Conservation (phyloP, 1,140 invertebrate genomes). For the Radopholus similis region DNA sequence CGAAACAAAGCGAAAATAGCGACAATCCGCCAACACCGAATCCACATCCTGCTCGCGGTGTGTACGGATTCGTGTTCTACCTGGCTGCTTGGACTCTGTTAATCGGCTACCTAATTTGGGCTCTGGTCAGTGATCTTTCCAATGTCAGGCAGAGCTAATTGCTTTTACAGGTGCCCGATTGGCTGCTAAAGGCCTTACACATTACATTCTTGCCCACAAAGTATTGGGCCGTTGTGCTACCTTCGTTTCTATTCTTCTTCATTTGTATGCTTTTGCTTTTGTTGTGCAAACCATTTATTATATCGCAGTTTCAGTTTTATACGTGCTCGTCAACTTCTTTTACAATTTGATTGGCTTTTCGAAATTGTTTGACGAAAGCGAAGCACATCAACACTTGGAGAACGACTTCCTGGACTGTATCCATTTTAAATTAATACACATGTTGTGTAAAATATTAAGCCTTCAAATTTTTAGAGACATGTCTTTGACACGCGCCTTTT, state of each 20-base stretch:
- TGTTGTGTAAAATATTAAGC: too few relatives aligned
- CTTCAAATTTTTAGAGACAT: not conserved
- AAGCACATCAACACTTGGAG: constrained; percentile 2
- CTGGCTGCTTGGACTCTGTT: constrained; percentile 37
- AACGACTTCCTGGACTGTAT: constrained; percentile 47
- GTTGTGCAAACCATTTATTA: constrained; percentile 1
- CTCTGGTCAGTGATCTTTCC: constrained; percentile 4
- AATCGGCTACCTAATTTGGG: constrained; percentile 35
- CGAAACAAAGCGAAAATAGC: too few relatives aligned
- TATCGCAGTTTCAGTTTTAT: constrained; percentile 13
- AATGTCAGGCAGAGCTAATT: not conserved
- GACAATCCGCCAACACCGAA: constrained; percentile 37
- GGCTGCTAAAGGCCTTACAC: constrained; percentile 26
- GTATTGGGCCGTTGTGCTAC: constrained; percentile 43
- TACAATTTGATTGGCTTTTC: constrained; percentile 30
- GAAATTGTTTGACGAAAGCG: constrained; percentile 27
- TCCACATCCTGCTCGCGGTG: constrained; percentile 34
- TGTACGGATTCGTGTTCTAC: constrained; percentile 45
- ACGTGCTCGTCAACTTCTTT: constrained; percentile 40
- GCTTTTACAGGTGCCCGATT: constrained; percentile 35
- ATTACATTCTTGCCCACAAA: constrained; percentile 45
- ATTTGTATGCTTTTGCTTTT: constrained; percentile 12
- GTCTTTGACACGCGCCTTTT: not conserved
- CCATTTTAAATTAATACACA: not conserved
- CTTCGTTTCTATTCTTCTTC: constrained; percentile 23